Evolutionary conservation across 2,113 vertebrate species (phyloP).

Genomic region (Elephantulus edwardii): DNA sequence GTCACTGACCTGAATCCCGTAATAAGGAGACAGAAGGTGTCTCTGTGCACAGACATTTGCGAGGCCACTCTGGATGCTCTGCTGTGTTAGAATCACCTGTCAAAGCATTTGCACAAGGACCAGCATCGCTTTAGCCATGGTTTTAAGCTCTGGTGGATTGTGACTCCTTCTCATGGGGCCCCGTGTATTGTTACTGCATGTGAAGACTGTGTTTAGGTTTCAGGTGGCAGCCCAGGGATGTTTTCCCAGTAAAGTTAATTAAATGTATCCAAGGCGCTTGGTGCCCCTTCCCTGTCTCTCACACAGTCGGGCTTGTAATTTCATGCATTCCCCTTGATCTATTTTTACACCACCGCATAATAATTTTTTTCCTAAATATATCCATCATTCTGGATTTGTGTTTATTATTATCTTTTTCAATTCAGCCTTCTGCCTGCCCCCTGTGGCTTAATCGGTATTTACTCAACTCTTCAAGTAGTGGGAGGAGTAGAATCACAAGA

Average conservation of each 20-base stretch:
- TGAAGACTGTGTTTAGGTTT: constrained; percentile 8
- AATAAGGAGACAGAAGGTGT: too few relatives aligned
- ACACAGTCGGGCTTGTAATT: constrained; percentile 53
- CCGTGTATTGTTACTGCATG: not conserved
- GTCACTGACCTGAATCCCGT: too few relatives aligned
- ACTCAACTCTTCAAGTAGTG: not conserved
- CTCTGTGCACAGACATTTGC: not conserved
- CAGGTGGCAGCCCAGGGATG: constrained; percentile 3
- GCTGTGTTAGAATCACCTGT: not conserved
- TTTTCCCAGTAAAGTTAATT: constrained; percentile 64
- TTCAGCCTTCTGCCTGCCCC: constrained; percentile 16
- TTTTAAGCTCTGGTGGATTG: not conserved
- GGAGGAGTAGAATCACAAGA: not conserved
- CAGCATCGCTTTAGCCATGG: not conserved
- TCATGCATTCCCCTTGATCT: constrained; percentile 58
- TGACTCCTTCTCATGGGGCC: not conserved
- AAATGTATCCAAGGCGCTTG: not conserved
- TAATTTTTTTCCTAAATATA: constrained; percentile 65
- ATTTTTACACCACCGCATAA: constrained; percentile 63
- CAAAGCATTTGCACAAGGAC: not conserved
- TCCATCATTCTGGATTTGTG: constrained; percentile 59
- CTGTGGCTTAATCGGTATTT: too few relatives aligned
- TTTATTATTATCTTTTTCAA: constrained; percentile 52
- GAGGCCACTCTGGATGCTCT: not conserved
- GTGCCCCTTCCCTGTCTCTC: not conserved